Percentiles rank a stretch among this genome's conserved stretches.
Conservation (phyloP, 53 echinoderm and acorn worm species). For the Mesocentrotus franciscanus region DNA sequence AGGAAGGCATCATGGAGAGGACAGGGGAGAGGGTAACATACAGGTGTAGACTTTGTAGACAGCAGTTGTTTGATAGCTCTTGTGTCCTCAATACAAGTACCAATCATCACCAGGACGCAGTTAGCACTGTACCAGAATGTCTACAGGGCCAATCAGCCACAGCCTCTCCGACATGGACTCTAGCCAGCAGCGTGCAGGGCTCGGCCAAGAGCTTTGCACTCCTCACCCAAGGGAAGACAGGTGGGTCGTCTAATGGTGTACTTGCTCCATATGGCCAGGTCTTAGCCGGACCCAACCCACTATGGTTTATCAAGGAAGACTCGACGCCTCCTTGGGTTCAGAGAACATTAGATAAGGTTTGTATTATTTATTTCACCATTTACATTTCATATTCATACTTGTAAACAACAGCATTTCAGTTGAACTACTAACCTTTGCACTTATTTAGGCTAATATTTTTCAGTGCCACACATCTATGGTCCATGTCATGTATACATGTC, state of each 20-base stretch:
- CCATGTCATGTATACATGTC: no score
- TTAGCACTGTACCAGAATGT: not conserved
- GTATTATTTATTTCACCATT: not conserved
- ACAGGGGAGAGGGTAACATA: conserved; percentile 45
- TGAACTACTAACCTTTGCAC: not conserved
- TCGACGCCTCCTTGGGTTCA: conserved; percentile 63
- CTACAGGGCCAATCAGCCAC: not conserved
- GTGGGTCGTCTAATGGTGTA: conserved; percentile 46
- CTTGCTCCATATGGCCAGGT: conserved; percentile 59
- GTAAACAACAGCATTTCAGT: no score
- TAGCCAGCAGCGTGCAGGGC: not conserved
- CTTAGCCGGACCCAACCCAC: conserved; percentile 47
- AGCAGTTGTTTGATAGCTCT: conserved; percentile 60
- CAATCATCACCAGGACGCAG: conserved; percentile 21
- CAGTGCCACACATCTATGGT: no score
- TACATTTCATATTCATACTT: not conserved
- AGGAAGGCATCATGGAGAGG: conserved; percentile 40
- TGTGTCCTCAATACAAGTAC: conserved; percentile 56
- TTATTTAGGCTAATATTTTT: not conserved
- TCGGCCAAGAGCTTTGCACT: not conserved
- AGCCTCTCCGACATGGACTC: not conserved
- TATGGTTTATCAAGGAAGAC: conserved; percentile 59
- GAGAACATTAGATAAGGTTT: conserved; percentile 58
- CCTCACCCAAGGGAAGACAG: not conserved
- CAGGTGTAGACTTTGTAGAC: conserved; percentile 57